These are phyloP conservation scores for Philotrypesis tridentata DNA, from an alignment of 1,140 invertebrate genomes.

Conservation along the genomic window DNA sequence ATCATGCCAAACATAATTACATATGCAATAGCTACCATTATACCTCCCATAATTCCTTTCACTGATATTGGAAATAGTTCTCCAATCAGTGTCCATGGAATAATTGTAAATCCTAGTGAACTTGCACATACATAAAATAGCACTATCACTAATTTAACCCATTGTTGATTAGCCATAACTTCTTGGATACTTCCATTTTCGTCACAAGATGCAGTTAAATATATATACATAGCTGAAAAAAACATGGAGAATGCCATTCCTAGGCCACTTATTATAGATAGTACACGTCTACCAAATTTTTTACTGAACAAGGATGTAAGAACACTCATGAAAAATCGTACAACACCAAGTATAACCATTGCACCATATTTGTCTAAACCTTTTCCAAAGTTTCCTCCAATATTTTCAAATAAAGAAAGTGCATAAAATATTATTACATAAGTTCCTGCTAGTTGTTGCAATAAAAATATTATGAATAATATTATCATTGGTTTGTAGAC, in stretches of 20 bases:
- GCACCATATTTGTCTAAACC: conserved; percentile 71
- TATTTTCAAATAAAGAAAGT: conserved; percentile 74
- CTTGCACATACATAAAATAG: conserved; percentile 75
- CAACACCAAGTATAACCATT: conserved; percentile 72
- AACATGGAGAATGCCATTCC: conserved; percentile 76
- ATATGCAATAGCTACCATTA: conserved; percentile 78
- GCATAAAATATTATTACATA: conserved; percentile 83
- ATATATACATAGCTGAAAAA: conserved; percentile 72
- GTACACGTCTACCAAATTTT: conserved; percentile 72
- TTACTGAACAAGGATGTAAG: conserved; percentile 73
- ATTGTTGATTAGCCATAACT: conserved; percentile 60
- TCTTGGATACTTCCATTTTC: conserved; percentile 48
- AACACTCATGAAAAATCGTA: conserved; percentile 74
- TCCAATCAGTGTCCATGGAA: conserved; percentile 80
- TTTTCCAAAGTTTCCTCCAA: conserved; percentile 69
- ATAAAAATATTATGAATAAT: conserved; percentile 72
- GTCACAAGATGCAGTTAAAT: conserved; percentile 57
- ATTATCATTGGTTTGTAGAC: conserved; percentile 74
- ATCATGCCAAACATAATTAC: conserved; percentile 79
- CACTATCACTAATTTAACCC: conserved; percentile 72
- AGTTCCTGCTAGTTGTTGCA: conserved; percentile 77
- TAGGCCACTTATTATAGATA: conserved; percentile 74
- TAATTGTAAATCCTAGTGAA: conserved; percentile 74
- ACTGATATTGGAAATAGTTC: conserved; percentile 76
- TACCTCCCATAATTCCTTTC: conserved; percentile 73